Percentiles rank a stretch among this genome's conserved stretches.
Conservation (phyloP, 30 jellyfish, hydroid and myxozoan genomes). For the Calvadosia cruxmelitensis region DNA sequence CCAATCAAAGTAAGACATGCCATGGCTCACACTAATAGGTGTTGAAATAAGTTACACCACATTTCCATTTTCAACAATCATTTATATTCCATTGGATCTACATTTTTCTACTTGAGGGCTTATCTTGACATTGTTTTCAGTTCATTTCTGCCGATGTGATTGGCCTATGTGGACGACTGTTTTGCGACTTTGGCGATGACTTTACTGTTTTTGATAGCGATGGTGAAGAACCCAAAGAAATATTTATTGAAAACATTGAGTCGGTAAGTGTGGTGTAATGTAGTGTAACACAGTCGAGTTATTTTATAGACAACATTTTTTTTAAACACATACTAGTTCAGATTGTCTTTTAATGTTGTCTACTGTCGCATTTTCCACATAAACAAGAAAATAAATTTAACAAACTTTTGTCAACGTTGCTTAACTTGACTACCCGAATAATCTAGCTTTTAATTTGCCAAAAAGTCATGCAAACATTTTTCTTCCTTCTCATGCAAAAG, state of each 20-base stretch:
- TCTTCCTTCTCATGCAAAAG: no score
- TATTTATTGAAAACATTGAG: constrained; percentile 44
- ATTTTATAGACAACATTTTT: neutral
- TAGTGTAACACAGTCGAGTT: neutral
- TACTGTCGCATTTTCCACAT: no score
- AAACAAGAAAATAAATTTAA: no score
- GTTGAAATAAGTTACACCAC: neutral
- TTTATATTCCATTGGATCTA: neutral
- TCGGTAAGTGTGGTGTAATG: constrained; percentile 17
- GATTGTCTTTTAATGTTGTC: neutral
- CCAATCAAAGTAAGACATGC: constrained; percentile 27
- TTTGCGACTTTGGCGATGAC: constrained; percentile 70
- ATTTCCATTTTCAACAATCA: no score
- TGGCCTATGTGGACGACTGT: constrained; percentile 52
- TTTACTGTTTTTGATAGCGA: constrained; percentile 54
- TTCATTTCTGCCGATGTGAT: constrained; percentile 68
- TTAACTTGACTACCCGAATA: no score
- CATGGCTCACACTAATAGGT: neutral
- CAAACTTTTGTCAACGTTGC: no score
- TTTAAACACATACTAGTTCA: neutral
- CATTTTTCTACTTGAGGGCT: no score
- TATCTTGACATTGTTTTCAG: constrained; percentile 11
- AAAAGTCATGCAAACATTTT: no score
- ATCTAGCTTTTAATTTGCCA: no score
- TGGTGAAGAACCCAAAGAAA: constrained; percentile 70